Percentiles rank a stretch among this genome's conserved stretches.
phyloP scores from a whole-genome alignment of 2,113 vertebrate species.

The Erythrocebus patas region DNA sequence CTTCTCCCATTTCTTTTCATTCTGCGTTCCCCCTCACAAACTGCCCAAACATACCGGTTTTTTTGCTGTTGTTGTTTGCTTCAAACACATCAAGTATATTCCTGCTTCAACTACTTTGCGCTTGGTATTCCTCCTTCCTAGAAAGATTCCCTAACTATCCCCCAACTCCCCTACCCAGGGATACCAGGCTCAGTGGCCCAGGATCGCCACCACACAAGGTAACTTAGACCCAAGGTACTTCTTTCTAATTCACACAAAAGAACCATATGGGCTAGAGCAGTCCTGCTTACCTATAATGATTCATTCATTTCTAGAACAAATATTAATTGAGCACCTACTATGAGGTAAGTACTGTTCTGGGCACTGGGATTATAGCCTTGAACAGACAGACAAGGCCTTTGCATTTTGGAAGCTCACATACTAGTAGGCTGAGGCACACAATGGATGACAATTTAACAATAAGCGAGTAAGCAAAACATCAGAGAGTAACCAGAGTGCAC shows the following conservation, averaged over 20 bases:
- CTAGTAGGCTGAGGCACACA: background rate
- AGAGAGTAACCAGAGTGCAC: background rate
- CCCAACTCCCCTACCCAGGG: background rate
- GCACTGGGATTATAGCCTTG: background rate
- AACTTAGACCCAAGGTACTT: background rate
- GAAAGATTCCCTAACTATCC: background rate
- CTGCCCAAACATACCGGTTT: background rate
- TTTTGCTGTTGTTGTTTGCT: background rate
- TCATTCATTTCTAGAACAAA: background rate
- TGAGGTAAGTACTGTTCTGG: background rate
- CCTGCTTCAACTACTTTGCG: background rate
- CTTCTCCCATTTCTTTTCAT: background rate
- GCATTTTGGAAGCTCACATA: background rate
- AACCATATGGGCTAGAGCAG: background rate
- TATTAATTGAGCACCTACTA: background rate
- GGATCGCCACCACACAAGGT: background rate
- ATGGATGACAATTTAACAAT: background rate
- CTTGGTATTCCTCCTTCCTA: background rate
- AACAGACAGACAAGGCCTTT: background rate
- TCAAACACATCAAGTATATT: background rate
- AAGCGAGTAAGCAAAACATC: background rate
- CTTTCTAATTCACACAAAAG: background rate
- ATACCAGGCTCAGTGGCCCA: background rate
- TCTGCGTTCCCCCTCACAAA: background rate
- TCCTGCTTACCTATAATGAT: background rate